Evolutionary conservation across 2,888 invertebrate genomes (phyloP), one percentile per base, ranked within the genome.

Genomic region (Pristionchus japonicus): DNA sequence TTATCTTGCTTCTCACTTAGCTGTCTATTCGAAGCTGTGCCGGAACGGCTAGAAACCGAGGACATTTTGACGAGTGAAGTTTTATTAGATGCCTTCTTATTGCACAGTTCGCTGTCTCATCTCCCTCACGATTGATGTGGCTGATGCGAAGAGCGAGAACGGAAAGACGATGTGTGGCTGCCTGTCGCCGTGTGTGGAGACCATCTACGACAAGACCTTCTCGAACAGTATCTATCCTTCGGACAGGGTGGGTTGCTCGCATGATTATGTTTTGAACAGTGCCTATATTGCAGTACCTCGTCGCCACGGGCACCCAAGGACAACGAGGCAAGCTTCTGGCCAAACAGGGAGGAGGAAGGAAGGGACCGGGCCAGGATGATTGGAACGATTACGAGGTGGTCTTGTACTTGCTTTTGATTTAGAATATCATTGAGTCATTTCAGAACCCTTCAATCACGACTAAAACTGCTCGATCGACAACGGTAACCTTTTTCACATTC

Each of bases 251-350:
- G 43, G 43, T n/a, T n/a, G n/a, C n/a, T n/a, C n/a, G n/a, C n/a
- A 57, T 57, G 17, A 15, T 57, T 7, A 23, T 20, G 17, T 57
- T n/a, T n/a, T n/a, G n/a, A n/a, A n/a, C n/a, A n/a, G n/a, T n/a
- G n/a, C n/a, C n/a, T n/a, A n/a, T 47, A 6, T 70, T 37, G 6
- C 83, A 83, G 83, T 83, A 83, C 83, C 23, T 20, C 13, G 83
- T 83, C 17, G 83, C 83, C 9, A 7, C 52, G 2, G 83, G 83
- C 3, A 83, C 83, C 1, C 52, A 83, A 34, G 52, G 7, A 31
- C 83, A 83, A 20, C 49, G 83, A 1, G 57, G 3, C 1, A 57
- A 9, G 3, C 52, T 83, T 17, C 34, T 83, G 34, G 37, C 17
- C 2, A 31, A 52, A 2, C 49, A 52, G 17, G 52, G 83, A 7